phyloP scores from a whole-genome alignment of 1,140 invertebrate species.

The Heliconius eleuchia region DNA sequence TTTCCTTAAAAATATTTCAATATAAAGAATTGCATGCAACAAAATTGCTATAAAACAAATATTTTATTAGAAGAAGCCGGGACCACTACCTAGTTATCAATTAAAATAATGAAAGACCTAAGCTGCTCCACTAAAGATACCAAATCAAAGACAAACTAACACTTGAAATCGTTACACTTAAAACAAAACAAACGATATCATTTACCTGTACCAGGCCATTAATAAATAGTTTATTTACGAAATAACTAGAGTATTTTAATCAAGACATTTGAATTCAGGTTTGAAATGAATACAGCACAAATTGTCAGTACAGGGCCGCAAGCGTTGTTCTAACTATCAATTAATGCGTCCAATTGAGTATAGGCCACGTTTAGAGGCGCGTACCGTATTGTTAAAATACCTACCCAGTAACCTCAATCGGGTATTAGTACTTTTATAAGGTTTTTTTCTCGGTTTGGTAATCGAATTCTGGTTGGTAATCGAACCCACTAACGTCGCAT shows the following conservation, averaged over 20 bases:
- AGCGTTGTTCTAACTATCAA: slow-evolving; percentile 43
- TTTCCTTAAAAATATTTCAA: too few relatives aligned
- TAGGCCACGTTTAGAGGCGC: slow-evolving; percentile 46
- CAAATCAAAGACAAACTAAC: background rate
- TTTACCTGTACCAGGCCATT: background rate
- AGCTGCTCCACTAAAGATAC: background rate
- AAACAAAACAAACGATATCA: background rate
- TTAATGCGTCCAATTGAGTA: slow-evolving; percentile 57
- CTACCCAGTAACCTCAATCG: slow-evolving; percentile 3
- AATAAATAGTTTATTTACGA: background rate
- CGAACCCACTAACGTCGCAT: too few relatives aligned
- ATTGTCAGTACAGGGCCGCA: slow-evolving; percentile 9
- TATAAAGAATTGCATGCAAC: too few relatives aligned
- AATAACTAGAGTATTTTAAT: slow-evolving; percentile 13
- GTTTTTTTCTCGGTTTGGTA: too few relatives aligned
- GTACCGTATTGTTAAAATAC: slow-evolving; percentile 35
- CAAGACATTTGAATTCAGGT: slow-evolving; percentile 18
- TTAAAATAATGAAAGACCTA: too few relatives aligned
- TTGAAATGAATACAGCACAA: slow-evolving; percentile 15
- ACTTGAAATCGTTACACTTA: background rate
- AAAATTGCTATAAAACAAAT: background rate
- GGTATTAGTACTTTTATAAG: too few relatives aligned
- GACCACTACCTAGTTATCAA: too few relatives aligned
- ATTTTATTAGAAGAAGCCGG: background rate
- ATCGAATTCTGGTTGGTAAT: too few relatives aligned